Evolutionary conservation across 2,797 vertebrate species (phyloP), one percentile per base, ranked within the genome.

Genomic region (Neopelma chrysocephalum): DNA sequence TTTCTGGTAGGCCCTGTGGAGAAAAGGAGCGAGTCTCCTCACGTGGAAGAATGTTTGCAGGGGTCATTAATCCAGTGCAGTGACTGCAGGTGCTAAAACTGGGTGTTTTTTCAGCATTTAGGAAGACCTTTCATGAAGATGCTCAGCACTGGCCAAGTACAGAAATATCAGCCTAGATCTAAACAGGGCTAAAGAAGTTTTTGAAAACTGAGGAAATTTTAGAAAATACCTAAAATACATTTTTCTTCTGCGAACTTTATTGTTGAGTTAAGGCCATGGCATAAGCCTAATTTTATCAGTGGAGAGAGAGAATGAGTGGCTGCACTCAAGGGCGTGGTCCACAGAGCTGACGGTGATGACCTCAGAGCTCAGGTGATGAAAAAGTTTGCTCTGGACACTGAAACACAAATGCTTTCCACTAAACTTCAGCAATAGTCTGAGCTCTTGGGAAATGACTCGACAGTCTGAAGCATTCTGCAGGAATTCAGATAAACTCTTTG

Each of bases 401-500:
- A 64, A 95, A 58, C 19, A 87, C 19, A 80, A 89, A 80, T 62
- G 15, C 45, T 81, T 86, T 70, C 51, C 76, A 29, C 69, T 87
- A 79, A 92, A 54, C 23, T 61, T 80, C 31, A 61, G 22, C 72
- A 79, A 11, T 86, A 69, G 47, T 54, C 58, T 64, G 66, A 84
- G 65, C 40, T 88, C 81, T 89, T 78, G 69, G 42, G 48, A 77
- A 79, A 62, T 56, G 73, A 65, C 40, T 89, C 29, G 4, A 20
- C 17, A 43, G 31, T 50, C 36, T 57, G 76, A 89, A 80, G 61
- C 58, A 92, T 58, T 66, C 50, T 91, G 61, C 72, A 91, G 77
- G 62, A 94, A 90, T 83, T 87, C 62, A 75, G 48, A 53, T 81
- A 61, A 83, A 18, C 32, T 64, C 57, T 60, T 95, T 53, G 60